Base-by-base conservation (phyloP, 1,140 invertebrate genomes). In the Rhyzopertha dominica region DNA sequence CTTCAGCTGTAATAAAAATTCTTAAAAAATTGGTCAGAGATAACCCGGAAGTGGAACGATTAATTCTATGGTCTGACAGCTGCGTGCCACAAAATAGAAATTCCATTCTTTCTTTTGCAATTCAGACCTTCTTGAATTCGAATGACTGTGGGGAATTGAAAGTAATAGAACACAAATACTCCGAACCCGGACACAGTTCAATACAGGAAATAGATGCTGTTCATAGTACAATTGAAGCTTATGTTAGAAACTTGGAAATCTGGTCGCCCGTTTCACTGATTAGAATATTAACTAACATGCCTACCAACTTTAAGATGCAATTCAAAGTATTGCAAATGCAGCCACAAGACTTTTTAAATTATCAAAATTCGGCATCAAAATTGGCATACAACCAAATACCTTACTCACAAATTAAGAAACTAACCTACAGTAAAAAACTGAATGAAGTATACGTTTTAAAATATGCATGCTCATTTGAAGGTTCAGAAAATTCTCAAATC, bases 41-140 rank as follows among this genome's bases (percentile, higher is more conserved):
- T 29, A 16, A 28, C 25, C 8, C 46, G 13, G n/a, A 19, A 10
- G 4, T 52, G 5, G 38, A 16, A 17, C n/a, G 36, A 40, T 19
- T 49, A 5, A 51, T 51, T 13, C 28, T 51, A 13, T 51, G 44
- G 38, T 41, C 35, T 19, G 49, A 51, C 14, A 51, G 36, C 18
- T 51, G 49, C 24, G 32, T 49, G 0, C 26, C 44, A 1, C 36
- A 52, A 34, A 52, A 49, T 41, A 32, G 30, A 19, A 52, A 52
- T 43, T 52, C 23, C n/a, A 19, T 42, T 5, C 17, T 52, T 29
- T 31, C 32, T n/a, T 39, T 24, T 20, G 35, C 35, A 10, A 10
- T 49, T n/a, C 22, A 42, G n/a, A 0, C 37, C 23, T 49, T 44
- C 25, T 13, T 38, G 4, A 19, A 7, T 35, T 43, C 23, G 16